Evolutionary conservation across 30 jellyfish, hydroid and myxozoan genomes (phyloP).

Genomic region (Cassiopea andromeda): DNA sequence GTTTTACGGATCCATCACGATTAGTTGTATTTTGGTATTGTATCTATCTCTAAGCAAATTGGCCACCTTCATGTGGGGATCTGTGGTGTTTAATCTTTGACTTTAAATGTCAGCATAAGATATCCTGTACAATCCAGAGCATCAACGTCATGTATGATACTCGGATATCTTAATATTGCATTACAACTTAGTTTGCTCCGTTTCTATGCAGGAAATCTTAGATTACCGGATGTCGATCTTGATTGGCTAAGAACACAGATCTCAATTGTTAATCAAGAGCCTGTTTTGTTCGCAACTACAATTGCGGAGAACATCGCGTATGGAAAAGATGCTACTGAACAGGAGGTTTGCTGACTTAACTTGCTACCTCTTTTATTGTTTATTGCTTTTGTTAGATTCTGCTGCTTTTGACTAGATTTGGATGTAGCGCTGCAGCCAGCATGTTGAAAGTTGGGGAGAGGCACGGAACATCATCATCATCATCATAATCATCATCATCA

Average conservation of each 20-base stretch:
- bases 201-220: conserved; percentile 50
- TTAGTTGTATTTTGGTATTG: too few species aligned
- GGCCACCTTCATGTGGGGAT: too few species aligned
- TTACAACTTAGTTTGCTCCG: neutral
- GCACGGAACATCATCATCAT: too few species aligned
- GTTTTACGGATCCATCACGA: too few species aligned
- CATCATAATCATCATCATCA: too few species aligned
- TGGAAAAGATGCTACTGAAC: conserved; percentile 92
- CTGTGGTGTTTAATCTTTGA: too few species aligned
- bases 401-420: neutral
- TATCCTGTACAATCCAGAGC: too few species aligned
- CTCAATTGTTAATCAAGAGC: conserved; percentile 97
- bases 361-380: neutral
- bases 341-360: conserved; percentile 60
- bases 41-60: too few species aligned
- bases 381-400: neutral
- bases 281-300: conserved; percentile 92
- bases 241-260: conserved; percentile 85
- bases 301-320: conserved; percentile 92
- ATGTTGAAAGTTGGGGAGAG: too few species aligned
- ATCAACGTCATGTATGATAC: too few species aligned
- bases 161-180: neutral
- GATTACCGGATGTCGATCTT: conserved; percentile 58
- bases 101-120: too few species aligned
- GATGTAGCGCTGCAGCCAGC: too few species aligned